Conservation (phyloP, 2,113 vertebrate species). For the Chloebia gouldiae region DNA sequence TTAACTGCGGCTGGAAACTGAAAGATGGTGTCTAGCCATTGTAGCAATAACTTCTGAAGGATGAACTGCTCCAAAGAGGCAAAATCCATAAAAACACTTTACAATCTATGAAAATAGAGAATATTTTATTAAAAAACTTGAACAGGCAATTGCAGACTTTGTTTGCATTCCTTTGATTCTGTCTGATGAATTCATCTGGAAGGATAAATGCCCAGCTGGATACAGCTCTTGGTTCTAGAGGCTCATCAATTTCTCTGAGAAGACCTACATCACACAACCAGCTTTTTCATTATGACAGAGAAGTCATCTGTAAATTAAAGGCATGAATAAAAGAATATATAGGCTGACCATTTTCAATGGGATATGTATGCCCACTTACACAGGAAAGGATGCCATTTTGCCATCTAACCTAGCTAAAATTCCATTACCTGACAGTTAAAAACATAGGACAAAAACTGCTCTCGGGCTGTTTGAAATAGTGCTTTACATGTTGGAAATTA, state of each 20-base stretch:
- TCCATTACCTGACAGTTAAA: background rate
- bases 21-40: background rate
- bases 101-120: background rate
- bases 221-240: background rate
- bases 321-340: background rate
- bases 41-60: background rate
- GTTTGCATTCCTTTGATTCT: background rate
- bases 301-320: background rate
- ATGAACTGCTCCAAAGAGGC: background rate
- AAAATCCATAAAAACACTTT: background rate
- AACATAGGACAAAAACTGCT: background rate
- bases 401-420: background rate
- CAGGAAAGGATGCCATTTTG: background rate
- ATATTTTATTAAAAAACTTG: background rate
- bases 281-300: background rate
- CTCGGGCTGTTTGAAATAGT: background rate
- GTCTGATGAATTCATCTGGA: background rate
- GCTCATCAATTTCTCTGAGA: background rate
- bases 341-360: background rate
- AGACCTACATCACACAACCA: background rate
- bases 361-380: background rate
- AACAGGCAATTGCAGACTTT: background rate
- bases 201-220: background rate
- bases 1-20: background rate
- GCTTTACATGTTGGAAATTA: background rate